phyloP scores from a whole-genome alignment of 2,888 invertebrate genomes.

The Hanleya hanleyi region DNA sequence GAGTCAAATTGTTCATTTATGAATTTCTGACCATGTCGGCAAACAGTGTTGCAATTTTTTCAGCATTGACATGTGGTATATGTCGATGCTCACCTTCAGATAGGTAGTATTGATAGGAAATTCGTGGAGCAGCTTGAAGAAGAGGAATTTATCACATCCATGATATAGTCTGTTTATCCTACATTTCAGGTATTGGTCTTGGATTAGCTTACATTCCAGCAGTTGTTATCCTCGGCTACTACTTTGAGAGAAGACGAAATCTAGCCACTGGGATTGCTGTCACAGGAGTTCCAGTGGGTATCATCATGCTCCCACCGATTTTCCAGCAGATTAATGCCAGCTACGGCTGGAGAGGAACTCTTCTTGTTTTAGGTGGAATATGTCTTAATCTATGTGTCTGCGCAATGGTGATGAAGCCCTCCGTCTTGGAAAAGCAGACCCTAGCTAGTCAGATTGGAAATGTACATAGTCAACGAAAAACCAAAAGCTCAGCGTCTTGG shows the following conservation, averaged over 20 bases:
- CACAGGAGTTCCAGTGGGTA: conserved; percentile 1
- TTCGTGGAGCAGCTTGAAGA: too few relatives aligned
- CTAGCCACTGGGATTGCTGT: conserved; percentile 5
- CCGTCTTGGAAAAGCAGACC: not conserved
- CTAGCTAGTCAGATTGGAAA: not conserved
- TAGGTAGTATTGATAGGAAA: too few relatives aligned
- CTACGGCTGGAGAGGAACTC: conserved; percentile 16
- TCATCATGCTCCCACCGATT: conserved; percentile 7
- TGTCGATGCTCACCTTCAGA: too few relatives aligned
- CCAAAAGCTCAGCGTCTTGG: not conserved
- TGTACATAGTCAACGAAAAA: not conserved
- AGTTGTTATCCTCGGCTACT: conserved; percentile 1
- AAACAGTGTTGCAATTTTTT: too few relatives aligned
- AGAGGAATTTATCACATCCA: too few relatives aligned
- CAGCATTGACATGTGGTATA: too few relatives aligned
- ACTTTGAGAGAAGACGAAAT: conserved; percentile 1
- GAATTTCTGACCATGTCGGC: too few relatives aligned
- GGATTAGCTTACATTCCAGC: conserved; percentile 9
- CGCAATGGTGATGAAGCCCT: not conserved
- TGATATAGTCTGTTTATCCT: too few relatives aligned
- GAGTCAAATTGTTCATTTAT: too few relatives aligned
- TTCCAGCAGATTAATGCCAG: not conserved
- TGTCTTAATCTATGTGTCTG: not conserved
- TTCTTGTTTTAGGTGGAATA: not conserved
- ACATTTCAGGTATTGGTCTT: not conserved